Percentiles rank a stretch among this genome's conserved stretches.
These are phyloP conservation scores for Belgica antarctica DNA, from an alignment of 2,888 invertebrate species.

Conservation along the genomic window DNA sequence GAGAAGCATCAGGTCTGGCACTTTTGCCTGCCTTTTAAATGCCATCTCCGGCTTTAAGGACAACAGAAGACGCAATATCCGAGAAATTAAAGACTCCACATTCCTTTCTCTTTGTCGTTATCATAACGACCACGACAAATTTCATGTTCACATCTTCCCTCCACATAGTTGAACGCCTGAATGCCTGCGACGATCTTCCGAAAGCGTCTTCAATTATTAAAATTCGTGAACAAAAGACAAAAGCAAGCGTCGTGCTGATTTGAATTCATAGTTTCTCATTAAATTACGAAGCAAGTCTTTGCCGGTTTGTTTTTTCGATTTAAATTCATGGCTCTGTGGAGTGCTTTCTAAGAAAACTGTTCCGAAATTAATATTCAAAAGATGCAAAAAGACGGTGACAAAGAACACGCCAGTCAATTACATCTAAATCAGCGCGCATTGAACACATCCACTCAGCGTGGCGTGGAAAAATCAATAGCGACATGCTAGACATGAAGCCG, in stretches of 20 bases:
- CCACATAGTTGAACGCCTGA: no score
- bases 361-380: slow-evolving; percentile 4
- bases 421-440: neutral
- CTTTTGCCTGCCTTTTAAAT: no score
- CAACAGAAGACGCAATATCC: no score
- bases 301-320: slow-evolving; percentile 1
- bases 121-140: neutral
- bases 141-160: neutral
- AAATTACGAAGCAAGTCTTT: neutral
- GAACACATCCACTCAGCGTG: neutral
- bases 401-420: no score
- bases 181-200: no score
- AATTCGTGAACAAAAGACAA: neutral
- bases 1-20: no score
- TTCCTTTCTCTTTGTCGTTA: neutral
- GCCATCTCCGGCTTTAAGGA: no score
- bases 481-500: neutral
- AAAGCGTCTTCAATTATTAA: neutral
- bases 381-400: no score
- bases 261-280: neutral
- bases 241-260: neutral
- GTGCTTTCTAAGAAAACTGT: neutral
- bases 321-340: neutral
- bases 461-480: neutral
- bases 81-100: neutral